Percentiles rank a stretch among this genome's conserved stretches.
phyloP scores from a whole-genome alignment of 1,140 invertebrate species.

The Drosophila eugracilis region DNA sequence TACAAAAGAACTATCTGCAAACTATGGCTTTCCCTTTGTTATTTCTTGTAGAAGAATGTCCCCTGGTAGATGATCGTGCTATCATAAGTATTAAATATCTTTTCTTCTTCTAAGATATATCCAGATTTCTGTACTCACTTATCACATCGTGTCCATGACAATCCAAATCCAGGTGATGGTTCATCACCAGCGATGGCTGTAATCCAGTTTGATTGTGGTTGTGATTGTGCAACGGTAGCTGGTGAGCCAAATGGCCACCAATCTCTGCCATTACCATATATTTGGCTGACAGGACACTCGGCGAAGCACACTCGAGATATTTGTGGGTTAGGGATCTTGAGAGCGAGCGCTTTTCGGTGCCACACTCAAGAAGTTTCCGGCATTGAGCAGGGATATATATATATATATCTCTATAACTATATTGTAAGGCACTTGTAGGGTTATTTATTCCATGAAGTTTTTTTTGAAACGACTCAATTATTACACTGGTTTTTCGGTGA shows the following conservation, averaged over 20 bases:
- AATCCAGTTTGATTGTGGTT: constrained; percentile 86
- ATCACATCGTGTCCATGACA: constrained; percentile 84
- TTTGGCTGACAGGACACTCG: constrained; percentile 78
- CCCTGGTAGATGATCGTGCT: not conserved
- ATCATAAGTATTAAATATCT: constrained; percentile 8
- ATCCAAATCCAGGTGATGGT: constrained; percentile 86
- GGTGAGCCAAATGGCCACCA: constrained; percentile 87
- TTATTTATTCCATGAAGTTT: constrained; percentile 14
- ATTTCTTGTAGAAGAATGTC: not conserved
- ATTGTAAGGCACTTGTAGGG: constrained; percentile 64
- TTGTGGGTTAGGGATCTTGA: constrained; percentile 10
- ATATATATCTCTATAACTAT: no score
- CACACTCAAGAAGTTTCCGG: constrained; percentile 44
- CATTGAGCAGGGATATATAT: constrained; percentile 60
- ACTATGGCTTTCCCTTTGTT: constrained; percentile 9
- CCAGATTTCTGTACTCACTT: constrained; percentile 72
- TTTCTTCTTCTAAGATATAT: not conserved
- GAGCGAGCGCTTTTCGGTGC: constrained; percentile 9
- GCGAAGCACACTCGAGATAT: constrained; percentile 60
- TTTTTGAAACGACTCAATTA: not conserved
- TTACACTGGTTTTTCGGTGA: constrained; percentile 1
- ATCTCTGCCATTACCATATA: constrained; percentile 87
- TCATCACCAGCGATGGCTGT: constrained; percentile 87
- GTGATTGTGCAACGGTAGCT: constrained; percentile 86
- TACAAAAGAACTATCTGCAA: not conserved